Evolutionary conservation across 2,797 vertebrate species (phyloP).

Genomic region (Silurus aristotelis): DNA sequence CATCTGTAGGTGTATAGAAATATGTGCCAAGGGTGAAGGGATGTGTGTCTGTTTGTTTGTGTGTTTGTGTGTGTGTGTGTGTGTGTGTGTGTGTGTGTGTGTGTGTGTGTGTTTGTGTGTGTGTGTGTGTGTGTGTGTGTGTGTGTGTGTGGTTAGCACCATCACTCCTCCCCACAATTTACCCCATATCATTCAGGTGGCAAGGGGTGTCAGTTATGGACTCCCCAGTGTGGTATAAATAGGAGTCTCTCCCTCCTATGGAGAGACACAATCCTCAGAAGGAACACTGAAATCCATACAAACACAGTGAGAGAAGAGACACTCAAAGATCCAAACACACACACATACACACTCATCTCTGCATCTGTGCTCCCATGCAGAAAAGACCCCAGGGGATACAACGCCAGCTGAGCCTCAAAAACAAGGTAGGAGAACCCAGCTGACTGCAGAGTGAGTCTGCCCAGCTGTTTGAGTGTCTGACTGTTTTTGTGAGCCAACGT

Average conservation of each 20-base stretch:
- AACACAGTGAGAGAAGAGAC: slow-evolving; percentile 48
- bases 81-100: neutral
- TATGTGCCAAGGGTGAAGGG: no score
- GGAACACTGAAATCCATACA: slow-evolving; percentile 62
- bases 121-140: slow-evolving; percentile 61
- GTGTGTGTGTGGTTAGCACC: slow-evolving; percentile 62
- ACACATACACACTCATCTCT: slow-evolving; percentile 63
- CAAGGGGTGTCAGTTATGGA: slow-evolving; percentile 73
- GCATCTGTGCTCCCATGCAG: slow-evolving; percentile 74
- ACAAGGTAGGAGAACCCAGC: slow-evolving; percentile 74
- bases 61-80: neutral
- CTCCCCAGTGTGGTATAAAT: slow-evolving; percentile 75
- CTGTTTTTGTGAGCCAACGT: slow-evolving; percentile 38
- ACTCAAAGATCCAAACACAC: slow-evolving; percentile 4
- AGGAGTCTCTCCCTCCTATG: slow-evolving; percentile 62
- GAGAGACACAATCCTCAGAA: slow-evolving; percentile 60
- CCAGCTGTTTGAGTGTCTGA: slow-evolving; percentile 54
- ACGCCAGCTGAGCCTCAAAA: slow-evolving; percentile 79
- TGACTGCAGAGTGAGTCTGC: slow-evolving; percentile 65
- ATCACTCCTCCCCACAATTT: slow-evolving; percentile 61
- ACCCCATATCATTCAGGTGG: slow-evolving; percentile 74
- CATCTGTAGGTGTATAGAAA: no score
- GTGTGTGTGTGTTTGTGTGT: neutral
- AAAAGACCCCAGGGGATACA: slow-evolving; percentile 73
- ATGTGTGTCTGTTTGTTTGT: neutral